Base-by-base conservation (phyloP, 2,888 invertebrate genomes). In the Polylopha cassiicola region DNA sequence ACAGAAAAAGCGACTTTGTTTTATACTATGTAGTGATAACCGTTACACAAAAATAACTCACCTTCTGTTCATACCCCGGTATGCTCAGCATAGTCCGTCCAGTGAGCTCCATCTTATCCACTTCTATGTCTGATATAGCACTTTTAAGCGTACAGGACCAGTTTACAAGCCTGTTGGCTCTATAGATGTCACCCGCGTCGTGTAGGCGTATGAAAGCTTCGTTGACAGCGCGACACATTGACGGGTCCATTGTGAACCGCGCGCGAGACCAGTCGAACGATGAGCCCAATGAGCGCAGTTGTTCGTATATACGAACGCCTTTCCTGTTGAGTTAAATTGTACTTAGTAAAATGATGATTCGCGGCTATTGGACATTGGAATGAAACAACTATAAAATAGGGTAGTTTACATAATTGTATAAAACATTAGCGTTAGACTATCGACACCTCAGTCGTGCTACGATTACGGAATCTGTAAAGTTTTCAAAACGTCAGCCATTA, bases 101-200 rank as follows among this genome's bases (percentile, higher is more conserved):
- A 2, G 90, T 68, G 21, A 99, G 76, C 65, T 98, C 96, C 22
- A 93, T 73, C 79, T 99, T 99, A 70, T 99, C 99, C 2, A 99
- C 98, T 80, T 99, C 99, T 50, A 99, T 98, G 69, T 99, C 99
- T 0, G 99, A 99, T 53, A 99, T 99, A 4, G 99, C 99, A 31
- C 98, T 98, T 65, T 96, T 95, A 7, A 99, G 82, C 0, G 95
- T 88, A 65, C 99, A 99, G 0, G 98, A 99, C 99, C 99, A 99
- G 86, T 99, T 99, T 2, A 99, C 99, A 4, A 99, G 88, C 22
- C 97, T 89, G 59, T 96, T 96, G 32, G 95, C 95, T 8, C 99
- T 89, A 76, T 98, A 99, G 68, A 99, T 97, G 58, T 94, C 89
- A 3, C 95, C 95, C 0, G 88, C 87, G 44, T 97, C 95, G 67